Evolutionary conservation across 2,113 vertebrate genomes (phyloP).

Genomic region (Tetrao urogallus): DNA sequence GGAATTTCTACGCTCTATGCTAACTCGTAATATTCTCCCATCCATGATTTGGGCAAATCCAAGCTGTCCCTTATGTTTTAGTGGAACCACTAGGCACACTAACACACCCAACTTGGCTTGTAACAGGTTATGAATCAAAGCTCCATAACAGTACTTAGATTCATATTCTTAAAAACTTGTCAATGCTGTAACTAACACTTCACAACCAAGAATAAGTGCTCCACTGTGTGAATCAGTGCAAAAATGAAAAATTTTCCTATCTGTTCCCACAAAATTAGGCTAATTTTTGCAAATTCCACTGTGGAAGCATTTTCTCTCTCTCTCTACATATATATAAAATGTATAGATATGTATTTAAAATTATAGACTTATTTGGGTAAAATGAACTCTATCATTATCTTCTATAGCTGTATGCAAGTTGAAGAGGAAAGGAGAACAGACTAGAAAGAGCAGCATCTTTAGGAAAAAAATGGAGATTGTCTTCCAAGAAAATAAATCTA

Average conservation of each 20-base stretch:
- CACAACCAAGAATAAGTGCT: not conserved
- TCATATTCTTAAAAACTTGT: not conserved
- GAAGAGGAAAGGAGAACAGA: not conserved
- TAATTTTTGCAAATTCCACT: not conserved
- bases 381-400: not conserved
- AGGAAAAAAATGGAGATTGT: not conserved
- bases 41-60: not conserved
- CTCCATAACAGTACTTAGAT: not conserved
- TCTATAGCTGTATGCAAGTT: not conserved
- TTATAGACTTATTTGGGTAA: accelerated
- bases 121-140: not conserved
- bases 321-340: not conserved
- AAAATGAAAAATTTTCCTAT: not conserved
- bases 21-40: not conserved
- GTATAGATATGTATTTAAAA: not conserved
- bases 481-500: not conserved
- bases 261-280: not conserved
- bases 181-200: not conserved
- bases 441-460: not conserved
- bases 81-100: accelerated
- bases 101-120: not conserved
- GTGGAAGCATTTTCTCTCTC: not conserved
- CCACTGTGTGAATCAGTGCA: not conserved
- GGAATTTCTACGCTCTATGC: accelerated
- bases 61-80: not conserved